Evolutionary conservation across 2,113 vertebrate species (phyloP), one percentile per base, ranked within the genome.

Genomic region (Phoenicopterus ruber): DNA sequence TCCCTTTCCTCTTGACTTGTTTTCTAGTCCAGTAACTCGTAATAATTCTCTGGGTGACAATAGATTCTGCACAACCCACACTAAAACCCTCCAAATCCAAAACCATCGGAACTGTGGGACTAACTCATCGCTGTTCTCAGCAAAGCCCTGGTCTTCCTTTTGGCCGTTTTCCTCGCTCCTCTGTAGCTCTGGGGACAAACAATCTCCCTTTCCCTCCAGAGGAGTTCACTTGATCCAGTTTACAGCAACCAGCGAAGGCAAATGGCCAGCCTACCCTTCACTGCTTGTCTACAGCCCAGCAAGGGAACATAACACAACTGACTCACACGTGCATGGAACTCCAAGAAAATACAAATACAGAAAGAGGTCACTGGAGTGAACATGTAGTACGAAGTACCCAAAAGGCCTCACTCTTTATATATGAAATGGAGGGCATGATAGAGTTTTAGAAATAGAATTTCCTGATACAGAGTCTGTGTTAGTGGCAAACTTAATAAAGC

Each of bases 261-360:
- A 72, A 50, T 9, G 81, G 12, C 21, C 87, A 79, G 29, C 18
- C 28, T 47, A 50, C 7, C 13, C 20, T 34, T 21, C 9, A 12
- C 28, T 63, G 32, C 42, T 76, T n/a, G 21, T 10, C 47, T 20
- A 25, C 38, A 46, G 32, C 17, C 55, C 84, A 55, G n/a, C 29
- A 28, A 50, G 29, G 32, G 62, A 86, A 16, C 19, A 0, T 1
- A 26, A 25, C 17, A 28, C 67, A 49, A 0, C 10, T 32, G 46
- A 20, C 7, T 32, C 62, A 67, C 36, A 26, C 10, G 0, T 1
- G 32, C 4, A 3, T 3, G 21, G 54, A 61, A n/a, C 31, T 42
- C 20, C 36, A 57, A 20, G 24, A 47, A 61, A 58, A 74, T 1
- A 40, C 9, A 78, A 59, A 17, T 14, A 36, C 22, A 74, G 55